Base-by-base conservation (phyloP, 2,113 vertebrate genomes). In the Malurus alboscapulatus region DNA sequence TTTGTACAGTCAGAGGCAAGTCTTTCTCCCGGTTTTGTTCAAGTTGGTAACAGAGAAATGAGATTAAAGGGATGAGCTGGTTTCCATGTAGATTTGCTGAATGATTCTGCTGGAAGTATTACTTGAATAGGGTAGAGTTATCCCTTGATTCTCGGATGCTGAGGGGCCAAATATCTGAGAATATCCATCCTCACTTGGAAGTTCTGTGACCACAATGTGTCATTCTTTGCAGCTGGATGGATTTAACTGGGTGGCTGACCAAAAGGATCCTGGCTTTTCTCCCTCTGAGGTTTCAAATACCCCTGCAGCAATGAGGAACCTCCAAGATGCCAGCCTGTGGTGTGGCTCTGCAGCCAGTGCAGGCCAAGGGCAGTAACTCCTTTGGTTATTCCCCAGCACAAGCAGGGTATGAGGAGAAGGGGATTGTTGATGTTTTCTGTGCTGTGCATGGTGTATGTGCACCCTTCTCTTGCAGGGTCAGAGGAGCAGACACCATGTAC, bases 291-390 rank as follows among this genome's bases (percentile, higher is more conserved):
- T 50, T 79, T 91, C 58, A 71, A 67, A 59, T 21, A 18, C 1
- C 15, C 10, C 48, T 82, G 92, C 22, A 61, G 16, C 47, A 71
- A 44, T 42, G 72, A 84, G 47, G 20, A 30, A 67, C 38, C 16
- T 26, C 24, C 29, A 58, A 6, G 22, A 8, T 80, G 20, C 47
- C 20, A 58, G 0, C 7, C 7, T 0, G 0, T 5, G 22, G 22
- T 45, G 27, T 36, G 24, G 17, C 57, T 80, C 12, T 84, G 84
- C 50, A 80, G 32, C 30, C 3, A 3, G 34, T 44, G 34, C 50
- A 29, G 40, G 44, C 53, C 29, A 38, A 21, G 51, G 55, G 38
- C 38, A 32, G n/a, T 0, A 3, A 3, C 42, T 62, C 38, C 29
- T 17, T 27, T 71, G 63, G 42, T 34, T 67, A 2, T 21, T 69